Base-by-base conservation (phyloP, 2,113 vertebrate species). In the Platysteira castanea region DNA sequence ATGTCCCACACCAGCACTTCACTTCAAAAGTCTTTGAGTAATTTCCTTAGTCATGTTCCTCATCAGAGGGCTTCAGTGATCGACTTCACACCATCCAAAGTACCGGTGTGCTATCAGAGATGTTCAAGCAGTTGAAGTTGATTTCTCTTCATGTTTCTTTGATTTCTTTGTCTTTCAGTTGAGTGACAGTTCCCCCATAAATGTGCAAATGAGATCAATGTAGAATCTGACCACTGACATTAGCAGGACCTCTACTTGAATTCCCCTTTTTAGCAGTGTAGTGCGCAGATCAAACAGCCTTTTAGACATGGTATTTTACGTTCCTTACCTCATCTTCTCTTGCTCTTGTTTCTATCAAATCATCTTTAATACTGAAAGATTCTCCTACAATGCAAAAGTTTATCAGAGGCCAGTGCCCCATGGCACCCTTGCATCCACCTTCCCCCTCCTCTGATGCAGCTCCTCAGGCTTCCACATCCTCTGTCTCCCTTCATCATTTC, bases 401-500 rank as follows among this genome's bases (percentile, higher is more conserved):
- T 70, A 71, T 89, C 15, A 53, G 74, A 93, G 70, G 84, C 74
- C 87, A 96, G 15, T 84, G 85, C 47, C 75, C 88, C 41, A 2
- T 15, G 24, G 47, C 89, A 75, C 33, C 49, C 56, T 75, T 19
- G 30, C 28, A 52, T 74, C 24, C 41, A 23, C 64, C 26, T 68
- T 59, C 21, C 27, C n/a, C 41, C 30, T 90, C 31, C 4, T 15
- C 60, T 42, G 56, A 74, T 0, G 4, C 41, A 92, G 56, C 83
- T 90, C 80, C 86, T 86, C 37, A 1, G 18, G 83, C 83, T 70
- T 19, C 68, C 39, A 18, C 14, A 42, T 74, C 41, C 41, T 86
- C 76, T 73, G 68, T 92, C 89, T 91, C 46, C 65, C 52, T 80
- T 80, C 76, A 92, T 90, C 85, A 86, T 90, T 71, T 90, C 61